Base-by-base conservation (phyloP, 1,140 invertebrate genomes). In the Caerostris extrusa region DNA sequence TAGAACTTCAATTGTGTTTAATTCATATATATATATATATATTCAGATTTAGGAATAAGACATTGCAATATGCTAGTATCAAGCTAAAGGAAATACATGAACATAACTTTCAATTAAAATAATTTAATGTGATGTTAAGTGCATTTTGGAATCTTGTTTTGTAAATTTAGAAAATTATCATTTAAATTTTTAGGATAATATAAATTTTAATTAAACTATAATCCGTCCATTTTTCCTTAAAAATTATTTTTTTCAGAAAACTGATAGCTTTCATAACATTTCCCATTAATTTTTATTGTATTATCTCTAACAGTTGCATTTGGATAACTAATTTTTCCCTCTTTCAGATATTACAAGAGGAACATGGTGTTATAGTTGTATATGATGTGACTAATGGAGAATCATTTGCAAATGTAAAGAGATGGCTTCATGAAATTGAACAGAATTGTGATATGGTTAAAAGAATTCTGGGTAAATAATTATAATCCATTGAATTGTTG, bases 371-470 rank as follows among this genome's bases (percentile, higher is more conserved):
- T 69, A 99, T 99, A 95, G 98, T 99, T 91, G 99, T 99, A 17
- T 99, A 99, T 96, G 99, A 99, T 97, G 99, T 99, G 53, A 99
- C 98, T 83, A 99, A 98, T 96, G 99, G 99, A 61, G 99, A 99
- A 96, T 99, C 99, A n/a, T 99, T 99, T 97, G 98, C 98, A 82
- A 99, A 99, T 96, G 99, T 99, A 0, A 99, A 99, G 96, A 97
- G 99, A 96, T 97, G 97, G 97, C 83, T 95, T 19, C 98, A 99
- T 95, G 99, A 99, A 97, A 99, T 99, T 95, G 99, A 99, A 95
- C 98, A 99, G 96, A 99, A 99, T 97, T 99, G 99, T 97, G 99
- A 99, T 97, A 98, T 99, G 95, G 99, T 99, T 90, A 99, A 99
- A 97, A 98, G 98, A 97, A 98, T 99, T 96, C 97, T 99, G 97